Conservation (phyloP, 2,888 invertebrate species). For the Cyclophora albipunctata region DNA sequence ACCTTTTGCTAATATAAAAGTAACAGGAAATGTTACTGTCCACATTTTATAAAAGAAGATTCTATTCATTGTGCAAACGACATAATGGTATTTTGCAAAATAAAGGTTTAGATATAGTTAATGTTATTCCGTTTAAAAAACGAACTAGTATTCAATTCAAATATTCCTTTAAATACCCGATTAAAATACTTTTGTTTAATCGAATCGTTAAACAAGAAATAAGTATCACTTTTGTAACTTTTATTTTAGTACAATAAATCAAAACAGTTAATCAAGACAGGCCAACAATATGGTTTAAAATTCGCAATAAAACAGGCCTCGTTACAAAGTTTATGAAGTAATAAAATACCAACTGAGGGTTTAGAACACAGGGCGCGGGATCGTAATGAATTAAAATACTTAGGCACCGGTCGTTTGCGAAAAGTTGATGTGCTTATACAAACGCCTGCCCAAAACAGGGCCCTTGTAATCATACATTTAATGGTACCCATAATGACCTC, state of each 20-base stretch:
- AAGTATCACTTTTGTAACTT: not conserved
- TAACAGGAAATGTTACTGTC: too few species aligned
- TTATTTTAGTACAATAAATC: slow-evolving; percentile 13
- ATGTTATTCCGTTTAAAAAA: too few species aligned
- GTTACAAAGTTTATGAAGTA: slow-evolving; percentile 41
- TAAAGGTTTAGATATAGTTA: too few species aligned
- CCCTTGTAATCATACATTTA: slow-evolving; percentile 65
- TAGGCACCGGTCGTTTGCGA: slow-evolving; percentile 53
- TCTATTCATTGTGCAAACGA: too few species aligned
- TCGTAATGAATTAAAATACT: slow-evolving; percentile 55
- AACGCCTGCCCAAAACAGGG: slow-evolving; percentile 60
- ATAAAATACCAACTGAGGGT: slow-evolving; percentile 48
- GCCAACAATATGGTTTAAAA: slow-evolving; percentile 29
- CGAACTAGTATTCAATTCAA: too few species aligned
- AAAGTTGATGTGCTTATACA: slow-evolving; percentile 69
- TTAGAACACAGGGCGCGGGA: slow-evolving; percentile 42
- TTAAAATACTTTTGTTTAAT: too few species aligned
- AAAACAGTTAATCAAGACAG: slow-evolving; percentile 23
- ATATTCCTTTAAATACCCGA: too few species aligned
- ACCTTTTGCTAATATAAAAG: too few species aligned
- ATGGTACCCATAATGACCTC: slow-evolving; percentile 67
- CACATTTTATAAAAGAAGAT: too few species aligned
- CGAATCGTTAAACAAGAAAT: too few species aligned
- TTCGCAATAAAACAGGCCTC: slow-evolving; percentile 34
- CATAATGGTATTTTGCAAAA: too few species aligned